These are phyloP conservation scores for Formicarius rufipectus DNA, from an alignment of 2,113 vertebrate genomes.

Conservation along the genomic window DNA sequence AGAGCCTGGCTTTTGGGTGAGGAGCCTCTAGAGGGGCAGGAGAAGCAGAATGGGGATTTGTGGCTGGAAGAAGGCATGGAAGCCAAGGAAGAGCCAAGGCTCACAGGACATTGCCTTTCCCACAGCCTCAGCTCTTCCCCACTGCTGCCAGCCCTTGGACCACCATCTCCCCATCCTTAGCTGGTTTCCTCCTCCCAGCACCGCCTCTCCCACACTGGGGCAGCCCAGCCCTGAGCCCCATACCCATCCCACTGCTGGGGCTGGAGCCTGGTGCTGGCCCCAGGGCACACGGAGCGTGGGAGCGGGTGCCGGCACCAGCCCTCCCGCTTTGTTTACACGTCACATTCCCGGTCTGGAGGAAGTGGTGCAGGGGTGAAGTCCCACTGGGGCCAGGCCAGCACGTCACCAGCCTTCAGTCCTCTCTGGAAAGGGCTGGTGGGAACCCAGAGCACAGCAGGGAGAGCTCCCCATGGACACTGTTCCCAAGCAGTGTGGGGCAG, in stretches of 20 bases:
- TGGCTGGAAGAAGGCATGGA: background rate
- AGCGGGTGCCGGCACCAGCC: conserved; percentile 26
- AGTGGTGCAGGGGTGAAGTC: conserved; percentile 56
- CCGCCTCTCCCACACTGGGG: background rate
- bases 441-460: background rate
- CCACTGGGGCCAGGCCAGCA: conserved; percentile 23
- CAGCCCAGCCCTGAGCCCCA: background rate
- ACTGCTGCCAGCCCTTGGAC: background rate
- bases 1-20: background rate
- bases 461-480: background rate
- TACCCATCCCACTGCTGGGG: background rate
- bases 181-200: background rate
- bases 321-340: conserved; percentile 52
- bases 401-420: background rate
- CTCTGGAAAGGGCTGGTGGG: background rate
- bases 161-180: background rate
- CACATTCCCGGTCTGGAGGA: conserved; percentile 63
- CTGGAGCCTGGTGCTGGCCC: background rate
- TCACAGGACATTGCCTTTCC: background rate
- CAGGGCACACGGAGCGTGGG: conserved; percentile 52
- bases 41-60: background rate
- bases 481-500: background rate
- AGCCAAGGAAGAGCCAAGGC: background rate
- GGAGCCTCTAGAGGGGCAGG: background rate
- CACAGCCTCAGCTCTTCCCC: background rate